Conservation (phyloP, 2,797 vertebrate genomes). For the Telmatherina bonti region DNA sequence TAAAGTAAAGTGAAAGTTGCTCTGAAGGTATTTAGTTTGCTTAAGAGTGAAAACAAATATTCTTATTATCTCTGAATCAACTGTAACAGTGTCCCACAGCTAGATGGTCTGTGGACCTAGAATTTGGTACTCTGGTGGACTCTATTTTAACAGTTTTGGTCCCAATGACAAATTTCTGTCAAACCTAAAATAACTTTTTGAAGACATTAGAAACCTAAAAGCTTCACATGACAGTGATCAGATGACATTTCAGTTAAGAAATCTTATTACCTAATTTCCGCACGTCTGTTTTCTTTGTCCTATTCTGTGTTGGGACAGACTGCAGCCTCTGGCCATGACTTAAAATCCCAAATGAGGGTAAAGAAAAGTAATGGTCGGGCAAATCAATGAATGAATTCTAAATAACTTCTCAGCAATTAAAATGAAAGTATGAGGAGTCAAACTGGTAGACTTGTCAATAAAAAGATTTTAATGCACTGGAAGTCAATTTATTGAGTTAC, state of each 20-base stretch:
- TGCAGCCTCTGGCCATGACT: slow-evolving; percentile 7
- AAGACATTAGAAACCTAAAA: no score
- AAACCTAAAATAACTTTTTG: no score
- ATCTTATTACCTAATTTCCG: background rate
- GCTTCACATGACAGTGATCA: background rate
- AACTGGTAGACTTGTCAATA: slow-evolving; percentile 18
- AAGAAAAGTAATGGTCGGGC: slow-evolving; percentile 18
- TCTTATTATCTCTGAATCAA: no score
- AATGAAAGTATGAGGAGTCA: slow-evolving; percentile 35
- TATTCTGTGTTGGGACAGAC: slow-evolving; percentile 28
- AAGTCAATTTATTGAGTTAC: background rate
- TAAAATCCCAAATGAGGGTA: background rate
- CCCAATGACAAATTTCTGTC: slow-evolving; percentile 2
- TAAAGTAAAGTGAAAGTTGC: no score
- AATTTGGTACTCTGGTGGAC: no score
- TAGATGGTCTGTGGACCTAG: no score
- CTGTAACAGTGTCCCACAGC: no score
- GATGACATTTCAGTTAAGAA: background rate
- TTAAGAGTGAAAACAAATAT: no score
- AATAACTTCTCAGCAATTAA: slow-evolving; percentile 46
- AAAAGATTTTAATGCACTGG: slow-evolving; percentile 35
- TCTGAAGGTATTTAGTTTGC: no score
- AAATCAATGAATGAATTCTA: slow-evolving; percentile 35
- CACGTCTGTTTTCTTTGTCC: background rate
- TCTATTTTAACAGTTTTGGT: background rate